Base-by-base conservation (phyloP, 1,140 invertebrate species). In the Drosophila malerkotliana region DNA sequence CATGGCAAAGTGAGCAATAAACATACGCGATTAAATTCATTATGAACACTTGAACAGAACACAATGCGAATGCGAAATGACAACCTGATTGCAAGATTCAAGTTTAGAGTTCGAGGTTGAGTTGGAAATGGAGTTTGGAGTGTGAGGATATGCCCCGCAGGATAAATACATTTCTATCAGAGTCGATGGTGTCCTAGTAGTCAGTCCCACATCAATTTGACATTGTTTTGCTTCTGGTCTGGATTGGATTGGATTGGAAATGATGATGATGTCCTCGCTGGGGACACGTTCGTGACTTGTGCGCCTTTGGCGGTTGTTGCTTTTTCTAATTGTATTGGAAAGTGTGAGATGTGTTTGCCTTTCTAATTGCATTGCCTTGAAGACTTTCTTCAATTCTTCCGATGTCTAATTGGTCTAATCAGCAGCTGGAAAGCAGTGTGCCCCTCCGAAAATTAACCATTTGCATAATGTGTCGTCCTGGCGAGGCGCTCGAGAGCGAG, bases 1-100 rank as follows among this genome's bases (percentile, higher is more conserved):
- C 53, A 24, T 47, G 34, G 60, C 71, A 79, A 87, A 87, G 82
- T 87, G 83, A 87, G 82, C 82, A 87, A 87, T 87, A 87, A 88
- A 87, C 82, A 87, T 88, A 88, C 75, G 83, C 83, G 82, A 87
- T 87, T 87, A 87, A 87, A 79, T 87, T 87, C 79, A 87, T 87
- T 87, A 87, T 88, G 72, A 87, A 81, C 82, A 88, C 83, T 87
- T 77, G 83, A 87, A 83, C 18, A 63, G 60, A 75, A 79, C 64
- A 87, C 82, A 87, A 88, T 83, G 37, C 56, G 83, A 61, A 79
- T 88, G 77, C 77, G 66, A 72, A 88, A 82, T 87, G 79, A 76
- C 75, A 82, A 79, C 66, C 66, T 82, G 83, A 82, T 80, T 69
- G 68, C 71, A 41, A 61, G 41, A 71, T 44, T 18, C 41, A 44